These are phyloP conservation scores for Calephelis virginiensis DNA, from an alignment of 1,140 invertebrate species.

Conservation along the genomic window DNA sequence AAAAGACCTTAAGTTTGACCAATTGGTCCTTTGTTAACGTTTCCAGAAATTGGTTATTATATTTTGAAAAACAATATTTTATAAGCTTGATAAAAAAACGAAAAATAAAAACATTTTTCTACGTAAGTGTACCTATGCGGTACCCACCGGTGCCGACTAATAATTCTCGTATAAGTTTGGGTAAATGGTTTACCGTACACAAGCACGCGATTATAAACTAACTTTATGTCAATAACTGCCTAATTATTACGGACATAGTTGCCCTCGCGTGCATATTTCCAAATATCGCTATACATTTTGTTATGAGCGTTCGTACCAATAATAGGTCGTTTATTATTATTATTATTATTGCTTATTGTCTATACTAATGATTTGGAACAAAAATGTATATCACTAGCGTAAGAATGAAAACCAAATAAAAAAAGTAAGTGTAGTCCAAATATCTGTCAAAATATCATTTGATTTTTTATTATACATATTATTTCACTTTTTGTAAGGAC, in stretches of 20 bases:
- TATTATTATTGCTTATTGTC: not conserved
- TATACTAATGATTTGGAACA: too few relatives aligned
- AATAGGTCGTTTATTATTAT: not conserved
- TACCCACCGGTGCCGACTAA: slow-evolving; percentile 6
- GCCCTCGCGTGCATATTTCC: not conserved
- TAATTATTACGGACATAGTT: slow-evolving; percentile 10
- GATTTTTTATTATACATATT: too few relatives aligned
- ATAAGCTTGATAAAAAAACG: too few relatives aligned
- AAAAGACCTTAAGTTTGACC: too few relatives aligned
- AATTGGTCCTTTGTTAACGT: too few relatives aligned
- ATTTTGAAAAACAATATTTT: too few relatives aligned
- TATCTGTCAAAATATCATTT: too few relatives aligned
- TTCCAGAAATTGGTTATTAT: too few relatives aligned
- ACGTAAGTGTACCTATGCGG: not conserved
- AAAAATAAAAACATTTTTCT: not conserved
- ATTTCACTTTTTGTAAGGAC: too few relatives aligned
- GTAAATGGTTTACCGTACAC: slow-evolving; percentile 10
- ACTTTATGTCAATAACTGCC: slow-evolving; percentile 16
- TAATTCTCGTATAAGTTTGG: slow-evolving; percentile 10
- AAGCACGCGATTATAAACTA: slow-evolving; percentile 14
- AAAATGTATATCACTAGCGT: too few relatives aligned
- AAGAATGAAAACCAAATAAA: too few relatives aligned
- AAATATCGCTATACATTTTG: not conserved
- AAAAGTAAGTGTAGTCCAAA: too few relatives aligned
- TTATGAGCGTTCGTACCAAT: not conserved